A percentile compares a stretch with the other conserved stretches of the same genome.
phyloP scores from a whole-genome alignment of 2,888 invertebrate genomes.

The Trachelus troglodyta region DNA sequence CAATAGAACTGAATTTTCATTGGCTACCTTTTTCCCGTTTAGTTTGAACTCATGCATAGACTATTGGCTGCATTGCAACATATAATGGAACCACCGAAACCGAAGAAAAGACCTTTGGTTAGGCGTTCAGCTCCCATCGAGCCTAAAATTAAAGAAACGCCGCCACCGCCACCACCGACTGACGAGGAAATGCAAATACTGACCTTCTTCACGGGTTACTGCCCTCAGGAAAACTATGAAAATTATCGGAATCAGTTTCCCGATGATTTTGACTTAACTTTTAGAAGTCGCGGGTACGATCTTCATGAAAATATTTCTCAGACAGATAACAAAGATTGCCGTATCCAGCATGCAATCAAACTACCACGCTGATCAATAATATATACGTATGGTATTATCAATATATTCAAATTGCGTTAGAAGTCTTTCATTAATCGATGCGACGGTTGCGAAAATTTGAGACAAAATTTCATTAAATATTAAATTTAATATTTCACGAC shows the following conservation, averaged over 20 bases:
- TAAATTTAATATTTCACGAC: no score
- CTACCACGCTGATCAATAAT: no score
- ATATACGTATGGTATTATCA: no score
- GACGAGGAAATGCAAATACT: constrained; percentile 49
- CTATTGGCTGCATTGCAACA: constrained; percentile 48
- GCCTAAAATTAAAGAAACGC: constrained; percentile 30
- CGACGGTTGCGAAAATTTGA: no score
- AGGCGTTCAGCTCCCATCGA: constrained; percentile 43
- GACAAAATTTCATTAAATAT: no score
- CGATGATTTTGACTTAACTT: constrained; percentile 47
- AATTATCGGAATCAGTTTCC: constrained; percentile 56
- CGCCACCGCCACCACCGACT: constrained; percentile 39
- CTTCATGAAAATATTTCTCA: not conserved
- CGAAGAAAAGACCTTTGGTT: constrained; percentile 39
- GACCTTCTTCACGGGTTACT: constrained; percentile 51
- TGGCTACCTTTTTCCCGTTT: not conserved
- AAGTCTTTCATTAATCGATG: no score
- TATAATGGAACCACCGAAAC: constrained; percentile 52
- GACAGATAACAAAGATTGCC: no score
- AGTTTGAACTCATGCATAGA: constrained; percentile 55
- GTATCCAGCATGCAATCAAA: no score
- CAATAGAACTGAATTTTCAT: not conserved
- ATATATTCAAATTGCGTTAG: no score
- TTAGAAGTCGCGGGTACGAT: constrained; percentile 26
- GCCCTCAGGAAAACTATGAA: constrained; percentile 50